Conservation (phyloP, 1,140 invertebrate species). For the Lasioglossum baleicum region DNA sequence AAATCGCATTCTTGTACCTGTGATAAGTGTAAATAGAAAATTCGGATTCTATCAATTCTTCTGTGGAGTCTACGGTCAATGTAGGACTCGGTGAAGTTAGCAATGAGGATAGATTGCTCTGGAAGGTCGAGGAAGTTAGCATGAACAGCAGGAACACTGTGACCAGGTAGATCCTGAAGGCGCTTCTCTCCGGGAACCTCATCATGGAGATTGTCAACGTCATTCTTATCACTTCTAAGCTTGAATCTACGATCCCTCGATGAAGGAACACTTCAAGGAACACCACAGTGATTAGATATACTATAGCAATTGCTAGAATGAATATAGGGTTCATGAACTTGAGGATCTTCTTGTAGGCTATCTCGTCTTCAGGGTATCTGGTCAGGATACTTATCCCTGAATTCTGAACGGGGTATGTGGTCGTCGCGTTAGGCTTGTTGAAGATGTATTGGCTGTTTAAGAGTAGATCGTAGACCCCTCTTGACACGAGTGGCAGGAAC, state of each 20-base stretch:
- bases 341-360: background rate
- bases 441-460: constrained; percentile 29
- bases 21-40: too few species aligned
- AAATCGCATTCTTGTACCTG: too few species aligned
- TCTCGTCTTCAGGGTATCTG: constrained; percentile 2
- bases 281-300: background rate
- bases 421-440: constrained; percentile 8
- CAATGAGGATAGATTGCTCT: constrained; percentile 8
- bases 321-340: constrained; percentile 16
- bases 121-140: constrained; percentile 18
- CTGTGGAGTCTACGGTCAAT: too few species aligned
- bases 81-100: background rate
- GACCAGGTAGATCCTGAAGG: constrained; percentile 1
- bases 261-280: background rate
- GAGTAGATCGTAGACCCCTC: background rate
- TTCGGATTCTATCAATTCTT: too few species aligned
- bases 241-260: background rate
- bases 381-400: constrained; percentile 6
- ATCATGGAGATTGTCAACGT: background rate
- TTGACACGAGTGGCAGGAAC: background rate
- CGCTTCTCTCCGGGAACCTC: background rate
- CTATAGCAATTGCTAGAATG: background rate
- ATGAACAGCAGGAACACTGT: background rate
- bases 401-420: constrained; percentile 18
- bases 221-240: background rate